phyloP scores from a whole-genome alignment of 2,888 invertebrate genomes.

The Mesorhabditis spiculigera region DNA sequence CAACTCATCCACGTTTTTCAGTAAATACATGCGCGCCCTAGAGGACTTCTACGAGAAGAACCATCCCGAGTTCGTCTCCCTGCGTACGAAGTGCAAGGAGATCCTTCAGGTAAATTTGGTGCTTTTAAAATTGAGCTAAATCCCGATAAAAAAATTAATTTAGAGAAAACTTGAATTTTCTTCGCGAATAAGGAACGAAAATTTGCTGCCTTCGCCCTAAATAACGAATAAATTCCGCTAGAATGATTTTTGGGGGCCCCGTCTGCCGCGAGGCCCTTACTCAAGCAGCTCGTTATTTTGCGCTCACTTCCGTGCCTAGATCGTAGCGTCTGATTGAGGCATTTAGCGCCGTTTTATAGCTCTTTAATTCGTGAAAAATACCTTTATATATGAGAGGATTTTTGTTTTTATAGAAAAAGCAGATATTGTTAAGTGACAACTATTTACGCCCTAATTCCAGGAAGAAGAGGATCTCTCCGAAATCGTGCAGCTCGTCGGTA shows the following conservation, averaged over 20 bases:
- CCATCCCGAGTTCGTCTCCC: slow-evolving; percentile 90
- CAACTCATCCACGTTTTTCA: slow-evolving; percentile 58
- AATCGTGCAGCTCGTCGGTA: slow-evolving; percentile 98
- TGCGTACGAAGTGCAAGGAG: slow-evolving; percentile 87
- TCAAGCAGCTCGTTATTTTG: too few relatives aligned
- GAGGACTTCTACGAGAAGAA: slow-evolving; percentile 99
- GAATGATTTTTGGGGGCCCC: too few relatives aligned
- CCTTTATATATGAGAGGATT: neutral
- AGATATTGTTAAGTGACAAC: neutral
- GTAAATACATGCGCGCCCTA: slow-evolving; percentile 95
- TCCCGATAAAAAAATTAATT: too few relatives aligned
- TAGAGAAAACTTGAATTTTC: too few relatives aligned
- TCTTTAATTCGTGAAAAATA: neutral
- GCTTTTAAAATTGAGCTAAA: neutral
- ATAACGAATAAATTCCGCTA: too few relatives aligned
- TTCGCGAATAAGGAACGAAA: too few relatives aligned
- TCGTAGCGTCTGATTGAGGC: too few relatives aligned
- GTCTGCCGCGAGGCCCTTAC: too few relatives aligned
- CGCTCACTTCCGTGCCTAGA: too few relatives aligned
- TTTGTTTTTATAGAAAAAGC: neutral
- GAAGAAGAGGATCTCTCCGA: slow-evolving; percentile 99
- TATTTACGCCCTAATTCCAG: slow-evolving; percentile 66
- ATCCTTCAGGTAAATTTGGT: slow-evolving; percentile 65
- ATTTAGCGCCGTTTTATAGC: neutral
- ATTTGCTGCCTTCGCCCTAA: too few relatives aligned